Evolutionary conservation across 2,797 vertebrate species (phyloP).

Genomic region (Meriones psammophilus): DNA sequence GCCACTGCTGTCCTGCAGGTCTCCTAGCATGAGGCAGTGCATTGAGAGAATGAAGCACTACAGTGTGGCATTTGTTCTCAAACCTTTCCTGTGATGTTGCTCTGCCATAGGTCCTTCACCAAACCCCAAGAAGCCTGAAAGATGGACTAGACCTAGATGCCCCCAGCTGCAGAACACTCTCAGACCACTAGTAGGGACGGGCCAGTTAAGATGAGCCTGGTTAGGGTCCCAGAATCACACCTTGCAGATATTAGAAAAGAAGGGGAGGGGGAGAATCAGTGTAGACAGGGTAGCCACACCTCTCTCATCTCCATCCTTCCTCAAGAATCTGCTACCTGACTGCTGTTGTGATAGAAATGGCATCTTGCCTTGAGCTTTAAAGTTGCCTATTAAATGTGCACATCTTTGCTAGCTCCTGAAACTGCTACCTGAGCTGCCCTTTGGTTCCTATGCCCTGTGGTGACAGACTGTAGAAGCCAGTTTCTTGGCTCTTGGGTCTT

Average conservation of each 20-base stretch:
- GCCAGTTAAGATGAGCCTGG: not conserved
- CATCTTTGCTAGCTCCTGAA: not conserved
- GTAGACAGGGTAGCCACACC: not conserved
- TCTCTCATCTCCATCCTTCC: not conserved
- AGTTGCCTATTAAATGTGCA: not conserved
- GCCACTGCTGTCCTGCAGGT: not conserved
- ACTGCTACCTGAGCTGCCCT: not conserved
- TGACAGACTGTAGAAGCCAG: slow-evolving; percentile 80
- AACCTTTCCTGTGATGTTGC: not conserved
- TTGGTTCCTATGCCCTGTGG: not conserved
- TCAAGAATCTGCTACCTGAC: not conserved
- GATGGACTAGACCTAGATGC: not conserved
- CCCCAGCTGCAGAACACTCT: not conserved
- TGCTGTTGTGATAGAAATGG: not conserved
- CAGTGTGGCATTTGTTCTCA: not conserved
- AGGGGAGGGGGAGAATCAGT: not conserved
- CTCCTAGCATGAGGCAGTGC: not conserved
- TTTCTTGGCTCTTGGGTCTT: slow-evolving; percentile 72
- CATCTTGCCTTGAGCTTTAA: not conserved
- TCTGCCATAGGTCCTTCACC: not conserved
- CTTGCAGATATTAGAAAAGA: slow-evolving; percentile 20
- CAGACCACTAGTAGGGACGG: not conserved
- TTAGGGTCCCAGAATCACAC: not conserved
- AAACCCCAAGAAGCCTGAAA: not conserved
- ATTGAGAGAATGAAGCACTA: not conserved